These are phyloP conservation scores for Sula dactylatra DNA, from an alignment of 2,113 vertebrate genomes.

Conservation along the genomic window DNA sequence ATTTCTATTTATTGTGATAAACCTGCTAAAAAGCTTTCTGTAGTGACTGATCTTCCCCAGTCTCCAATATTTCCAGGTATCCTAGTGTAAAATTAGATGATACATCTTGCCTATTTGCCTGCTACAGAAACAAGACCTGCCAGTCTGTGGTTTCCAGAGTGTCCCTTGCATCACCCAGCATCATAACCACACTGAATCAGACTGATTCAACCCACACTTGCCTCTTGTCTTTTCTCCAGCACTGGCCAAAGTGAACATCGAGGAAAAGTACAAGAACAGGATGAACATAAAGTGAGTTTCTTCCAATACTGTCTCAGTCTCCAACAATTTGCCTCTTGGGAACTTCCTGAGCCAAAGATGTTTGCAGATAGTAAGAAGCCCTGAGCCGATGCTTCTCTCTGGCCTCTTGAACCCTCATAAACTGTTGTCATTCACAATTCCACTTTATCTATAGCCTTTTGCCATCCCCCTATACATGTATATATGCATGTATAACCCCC, in stretches of 20 bases:
- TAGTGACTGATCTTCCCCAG: not conserved
- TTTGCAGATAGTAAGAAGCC: not conserved
- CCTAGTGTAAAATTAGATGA: not conserved
- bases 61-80: not conserved
- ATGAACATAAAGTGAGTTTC: not conserved
- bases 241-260: not conserved
- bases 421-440: not conserved
- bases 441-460: not conserved
- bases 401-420: not conserved
- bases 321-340: not conserved
- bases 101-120: not conserved
- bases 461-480: not conserved
- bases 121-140: not conserved
- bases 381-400: not conserved
- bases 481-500: not conserved
- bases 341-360: not conserved
- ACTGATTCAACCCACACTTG: not conserved
- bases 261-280: not conserved
- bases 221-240: not conserved
- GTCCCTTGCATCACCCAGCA: not conserved
- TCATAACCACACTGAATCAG: not conserved
- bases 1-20: not conserved
- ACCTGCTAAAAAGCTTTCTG: not conserved
- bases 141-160: not conserved
- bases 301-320: not conserved